Base-by-base conservation (phyloP, 2,113 vertebrate species). In the Gavialis gangeticus region DNA sequence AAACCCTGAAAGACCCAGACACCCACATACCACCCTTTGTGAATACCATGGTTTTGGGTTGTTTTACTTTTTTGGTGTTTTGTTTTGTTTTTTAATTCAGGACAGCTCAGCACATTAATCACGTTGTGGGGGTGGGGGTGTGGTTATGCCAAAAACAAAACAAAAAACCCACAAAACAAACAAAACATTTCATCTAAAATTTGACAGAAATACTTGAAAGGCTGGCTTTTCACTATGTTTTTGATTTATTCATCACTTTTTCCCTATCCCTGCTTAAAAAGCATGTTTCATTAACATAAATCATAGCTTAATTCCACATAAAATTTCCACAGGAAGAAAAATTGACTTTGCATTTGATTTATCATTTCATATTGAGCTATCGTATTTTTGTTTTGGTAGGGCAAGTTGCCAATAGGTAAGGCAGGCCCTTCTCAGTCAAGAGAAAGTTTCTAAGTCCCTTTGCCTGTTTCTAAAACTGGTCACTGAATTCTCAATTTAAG, bases 361-460 rank as follows among this genome's bases (percentile, higher is more conserved):
- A 88, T 92, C 46, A 25, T 14, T 24, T 93, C 63, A 10, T 63
- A 57, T 83, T 85, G 93, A 79, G 75, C 87, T 86, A 89, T 66
- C 78, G 12, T 18, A 86, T 56, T 92, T 84, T 83, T 94, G n/a
- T 46, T 80, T 54, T 79, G 81, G n/a, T 62, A 79, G 81, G 92
- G 92, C 93, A 91, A 19, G 73, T 59, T 75, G 79, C 87, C 87
- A 95, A n/a, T 56, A 93, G 10, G 59, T 54, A 85, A 69, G 54
- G 75, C 58, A 15, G 69, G 92, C 75, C 69, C 59, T 75, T 84
- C 90, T 81, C 93, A 60, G 37, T 75, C 30, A 84, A 75, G 25
- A 57, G 84, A 82, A 82, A 87, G 2, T 27, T 28, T 88, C 85
- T 85, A 84, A 25, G 30, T 54, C 58, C 59, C 88, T 79, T 84